Evolutionary conservation across 2,113 vertebrate genomes (phyloP).

Genomic region (Nesospiza acunhae): DNA sequence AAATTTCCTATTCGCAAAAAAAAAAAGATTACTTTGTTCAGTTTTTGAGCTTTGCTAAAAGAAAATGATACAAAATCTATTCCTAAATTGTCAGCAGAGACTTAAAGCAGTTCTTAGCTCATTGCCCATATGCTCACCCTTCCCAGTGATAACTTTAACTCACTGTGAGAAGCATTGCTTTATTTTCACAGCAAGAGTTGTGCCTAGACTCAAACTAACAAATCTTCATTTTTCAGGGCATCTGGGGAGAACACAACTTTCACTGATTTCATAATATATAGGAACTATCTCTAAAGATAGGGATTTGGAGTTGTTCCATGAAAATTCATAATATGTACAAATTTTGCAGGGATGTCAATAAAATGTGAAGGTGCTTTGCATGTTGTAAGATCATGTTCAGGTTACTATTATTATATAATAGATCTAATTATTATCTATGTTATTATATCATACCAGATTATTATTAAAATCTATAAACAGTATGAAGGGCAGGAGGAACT

Average conservation of each 20-base stretch:
- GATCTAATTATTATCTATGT: not conserved
- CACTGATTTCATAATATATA: not conserved
- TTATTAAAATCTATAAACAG: not conserved
- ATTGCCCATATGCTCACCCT: not conserved
- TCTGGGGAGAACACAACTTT: not conserved
- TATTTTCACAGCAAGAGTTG: not conserved
- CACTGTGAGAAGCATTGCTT: not conserved
- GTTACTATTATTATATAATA: not conserved
- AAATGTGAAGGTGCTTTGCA: not conserved
- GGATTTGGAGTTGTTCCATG: not conserved
- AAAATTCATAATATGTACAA: not conserved
- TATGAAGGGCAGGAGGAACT: not conserved
- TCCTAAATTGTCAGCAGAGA: not conserved
- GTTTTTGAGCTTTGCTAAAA: conserved; percentile 20
- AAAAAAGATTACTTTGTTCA: not conserved
- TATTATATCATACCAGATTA: not conserved
- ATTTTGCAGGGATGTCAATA: not conserved
- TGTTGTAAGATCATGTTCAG: not conserved
- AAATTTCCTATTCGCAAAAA: not conserved
- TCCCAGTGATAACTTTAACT: not conserved
- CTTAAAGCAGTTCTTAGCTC: not conserved
- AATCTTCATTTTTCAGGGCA: not conserved
- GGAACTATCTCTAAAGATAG: not conserved
- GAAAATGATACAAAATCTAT: not conserved
- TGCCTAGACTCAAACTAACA: not conserved